Evolutionary conservation across 2,888 invertebrate genomes (phyloP).

Genomic region (Luperina nickerlii): DNA sequence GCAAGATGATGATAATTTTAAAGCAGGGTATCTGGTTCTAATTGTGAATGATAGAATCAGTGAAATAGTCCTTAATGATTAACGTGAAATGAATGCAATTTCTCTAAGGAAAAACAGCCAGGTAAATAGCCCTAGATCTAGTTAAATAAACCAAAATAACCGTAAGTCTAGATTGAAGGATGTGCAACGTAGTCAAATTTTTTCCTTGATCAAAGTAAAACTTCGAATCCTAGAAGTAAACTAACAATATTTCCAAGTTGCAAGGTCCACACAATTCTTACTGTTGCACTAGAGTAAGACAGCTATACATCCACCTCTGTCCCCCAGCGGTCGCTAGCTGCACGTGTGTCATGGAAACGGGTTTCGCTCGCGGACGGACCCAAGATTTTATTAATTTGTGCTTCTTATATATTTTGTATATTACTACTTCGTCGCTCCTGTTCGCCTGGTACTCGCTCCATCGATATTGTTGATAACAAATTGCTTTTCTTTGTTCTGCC

Average conservation of each 20-base stretch:
- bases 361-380: constrained; percentile 83
- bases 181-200: constrained; percentile 3
- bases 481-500: constrained; percentile 88
- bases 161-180: background rate
- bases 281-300: constrained; percentile 78
- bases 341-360: constrained; percentile 88
- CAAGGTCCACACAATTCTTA: constrained; percentile 77
- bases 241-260: constrained; percentile 8
- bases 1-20: background rate
- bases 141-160: background rate
- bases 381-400: constrained; percentile 90
- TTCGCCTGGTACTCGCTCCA: constrained; percentile 79
- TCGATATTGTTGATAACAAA: constrained; percentile 89
- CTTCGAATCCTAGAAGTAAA: constrained; percentile 25
- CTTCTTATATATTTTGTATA: constrained; percentile 78
- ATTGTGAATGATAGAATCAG: too few species aligned
- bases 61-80: background rate
- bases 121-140: accelerated
- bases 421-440: constrained; percentile 78
- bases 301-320: constrained; percentile 71
- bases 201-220: constrained; percentile 1
- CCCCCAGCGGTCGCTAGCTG: constrained; percentile 80
- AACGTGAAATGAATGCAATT: background rate
- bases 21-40: background rate
- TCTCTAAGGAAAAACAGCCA: accelerated